These are phyloP conservation scores for Sinopyrophorus schimmeli DNA, from an alignment of 2,888 invertebrate genomes.

Conservation along the genomic window DNA sequence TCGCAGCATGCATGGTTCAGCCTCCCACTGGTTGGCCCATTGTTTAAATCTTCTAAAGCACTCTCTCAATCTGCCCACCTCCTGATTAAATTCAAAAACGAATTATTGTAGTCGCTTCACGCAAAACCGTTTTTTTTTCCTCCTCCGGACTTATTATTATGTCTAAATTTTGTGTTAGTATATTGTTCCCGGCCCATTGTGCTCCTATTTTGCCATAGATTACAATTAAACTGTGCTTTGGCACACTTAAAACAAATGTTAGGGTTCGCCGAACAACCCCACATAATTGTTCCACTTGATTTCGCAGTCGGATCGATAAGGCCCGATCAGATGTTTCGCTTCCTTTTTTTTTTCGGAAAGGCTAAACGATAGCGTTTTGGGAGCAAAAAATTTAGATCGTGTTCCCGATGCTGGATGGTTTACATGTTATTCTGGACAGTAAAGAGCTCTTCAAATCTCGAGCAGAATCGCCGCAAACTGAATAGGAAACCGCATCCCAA, in stretches of 20 bases:
- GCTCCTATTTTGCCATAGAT: slow-evolving; percentile 45
- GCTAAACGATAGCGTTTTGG: neutral
- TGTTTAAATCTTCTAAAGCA: slow-evolving; percentile 51
- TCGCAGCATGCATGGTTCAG: slow-evolving; percentile 51
- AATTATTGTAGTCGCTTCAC: slow-evolving; percentile 43
- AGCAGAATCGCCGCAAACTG: slow-evolving; percentile 41
- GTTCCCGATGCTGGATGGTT: slow-evolving; percentile 17
- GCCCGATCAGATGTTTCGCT: neutral
- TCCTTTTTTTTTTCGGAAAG: neutral
- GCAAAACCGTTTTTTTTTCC: slow-evolving; percentile 45
- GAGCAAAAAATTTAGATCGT: slow-evolving; percentile 17
- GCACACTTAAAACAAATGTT: slow-evolving; percentile 36
- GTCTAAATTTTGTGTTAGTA: slow-evolving; percentile 48
- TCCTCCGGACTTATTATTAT: slow-evolving; percentile 43
- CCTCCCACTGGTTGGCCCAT: slow-evolving; percentile 52
- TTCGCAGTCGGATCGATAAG: slow-evolving; percentile 1
- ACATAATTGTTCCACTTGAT: slow-evolving; percentile 18
- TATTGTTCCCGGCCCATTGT: slow-evolving; percentile 47
- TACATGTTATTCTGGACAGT: slow-evolving; percentile 42
- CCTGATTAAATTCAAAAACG: slow-evolving; percentile 42
- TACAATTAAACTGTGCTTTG: slow-evolving; percentile 32
- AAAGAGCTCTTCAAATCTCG: slow-evolving; percentile 42
- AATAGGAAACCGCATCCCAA: slow-evolving; percentile 41
- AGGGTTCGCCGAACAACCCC: slow-evolving; percentile 19
- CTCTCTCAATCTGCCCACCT: slow-evolving; percentile 41